These are phyloP conservation scores for Coelinius sp. DNA, from an alignment of 2,888 invertebrate genomes.

Conservation along the genomic window DNA sequence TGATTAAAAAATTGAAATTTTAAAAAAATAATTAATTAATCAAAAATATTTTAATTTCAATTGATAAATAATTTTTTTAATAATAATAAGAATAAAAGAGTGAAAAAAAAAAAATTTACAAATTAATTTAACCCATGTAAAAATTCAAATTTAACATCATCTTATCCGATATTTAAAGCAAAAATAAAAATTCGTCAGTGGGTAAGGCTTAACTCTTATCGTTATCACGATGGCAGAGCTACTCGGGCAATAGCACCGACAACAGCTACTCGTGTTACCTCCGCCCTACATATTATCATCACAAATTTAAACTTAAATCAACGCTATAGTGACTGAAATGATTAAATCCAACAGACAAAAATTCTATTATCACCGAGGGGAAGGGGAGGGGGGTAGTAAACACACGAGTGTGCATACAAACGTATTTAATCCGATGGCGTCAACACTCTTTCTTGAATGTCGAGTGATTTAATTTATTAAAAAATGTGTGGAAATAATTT, in stretches of 20 bases:
- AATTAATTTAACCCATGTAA: background rate
- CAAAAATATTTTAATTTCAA: too few relatives aligned
- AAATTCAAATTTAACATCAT: background rate
- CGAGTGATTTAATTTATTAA: too few relatives aligned
- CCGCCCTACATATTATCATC: constrained; percentile 34
- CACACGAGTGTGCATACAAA: constrained; percentile 14
- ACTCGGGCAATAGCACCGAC: constrained; percentile 50
- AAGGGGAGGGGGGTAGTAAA: too few relatives aligned
- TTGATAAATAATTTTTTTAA: too few relatives aligned
- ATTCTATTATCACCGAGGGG: constrained; percentile 18
- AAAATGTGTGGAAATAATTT: constrained; percentile 1
- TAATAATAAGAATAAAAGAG: too few relatives aligned
- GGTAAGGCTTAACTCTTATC: constrained; percentile 61
- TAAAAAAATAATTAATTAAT: too few relatives aligned
- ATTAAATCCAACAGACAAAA: background rate
- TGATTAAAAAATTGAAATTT: background rate
- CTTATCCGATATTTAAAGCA: constrained; percentile 35
- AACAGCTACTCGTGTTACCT: constrained; percentile 64
- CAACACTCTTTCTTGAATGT: constrained; percentile 7
- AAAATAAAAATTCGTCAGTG: constrained; percentile 30
- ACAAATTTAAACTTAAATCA: constrained; percentile 17
- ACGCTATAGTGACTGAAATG: background rate
- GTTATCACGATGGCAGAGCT: constrained; percentile 59
- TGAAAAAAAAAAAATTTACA: background rate
- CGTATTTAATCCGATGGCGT: constrained; percentile 17